Conservation (phyloP, 1,140 invertebrate species). For the Halictus rubicundus region DNA sequence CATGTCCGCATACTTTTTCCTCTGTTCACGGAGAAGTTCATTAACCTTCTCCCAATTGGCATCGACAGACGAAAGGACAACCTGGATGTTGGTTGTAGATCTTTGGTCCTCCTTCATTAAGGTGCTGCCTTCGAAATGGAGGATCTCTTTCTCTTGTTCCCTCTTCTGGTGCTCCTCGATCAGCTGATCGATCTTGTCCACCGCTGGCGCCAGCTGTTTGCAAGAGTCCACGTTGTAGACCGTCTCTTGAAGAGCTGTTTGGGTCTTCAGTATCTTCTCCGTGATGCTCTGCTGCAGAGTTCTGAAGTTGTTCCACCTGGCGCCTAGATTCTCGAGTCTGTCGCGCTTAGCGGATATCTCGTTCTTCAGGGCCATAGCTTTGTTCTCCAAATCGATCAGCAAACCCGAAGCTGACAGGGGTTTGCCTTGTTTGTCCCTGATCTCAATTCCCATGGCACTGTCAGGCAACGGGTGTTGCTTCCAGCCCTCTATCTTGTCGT, state of each 20-base stretch:
- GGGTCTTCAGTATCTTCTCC: slow-evolving; percentile 83
- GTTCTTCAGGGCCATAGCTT: slow-evolving; percentile 83
- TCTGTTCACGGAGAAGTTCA: slow-evolving; percentile 87
- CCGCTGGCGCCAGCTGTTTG: slow-evolving; percentile 82
- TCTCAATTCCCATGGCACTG: slow-evolving; percentile 83
- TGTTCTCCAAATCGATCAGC: slow-evolving; percentile 86
- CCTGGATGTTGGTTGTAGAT: slow-evolving; percentile 89
- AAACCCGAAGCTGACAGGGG: slow-evolving; percentile 86
- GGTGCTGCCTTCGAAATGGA: slow-evolving; percentile 87
- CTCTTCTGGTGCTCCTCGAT: slow-evolving; percentile 80
- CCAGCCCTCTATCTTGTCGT: slow-evolving; percentile 85
- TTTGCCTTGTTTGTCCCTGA: slow-evolving; percentile 86
- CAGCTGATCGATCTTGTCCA: slow-evolving; percentile 81
- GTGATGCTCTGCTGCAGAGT: slow-evolving; percentile 84
- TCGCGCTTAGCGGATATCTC: slow-evolving; percentile 85
- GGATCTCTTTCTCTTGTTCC: slow-evolving; percentile 81
- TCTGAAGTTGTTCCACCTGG: slow-evolving; percentile 86
- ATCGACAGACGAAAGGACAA: slow-evolving; percentile 87
- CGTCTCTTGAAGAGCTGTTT: slow-evolving; percentile 81
- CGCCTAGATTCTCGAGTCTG: slow-evolving; percentile 85
- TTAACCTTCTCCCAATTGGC: slow-evolving; percentile 90
- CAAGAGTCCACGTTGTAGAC: slow-evolving; percentile 79
- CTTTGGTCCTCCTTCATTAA: slow-evolving; percentile 91
- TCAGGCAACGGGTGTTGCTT: slow-evolving; percentile 87
- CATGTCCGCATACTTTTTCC: slow-evolving; percentile 87